Conservation (phyloP, 1,140 invertebrate genomes). For the Apis dorsata region DNA sequence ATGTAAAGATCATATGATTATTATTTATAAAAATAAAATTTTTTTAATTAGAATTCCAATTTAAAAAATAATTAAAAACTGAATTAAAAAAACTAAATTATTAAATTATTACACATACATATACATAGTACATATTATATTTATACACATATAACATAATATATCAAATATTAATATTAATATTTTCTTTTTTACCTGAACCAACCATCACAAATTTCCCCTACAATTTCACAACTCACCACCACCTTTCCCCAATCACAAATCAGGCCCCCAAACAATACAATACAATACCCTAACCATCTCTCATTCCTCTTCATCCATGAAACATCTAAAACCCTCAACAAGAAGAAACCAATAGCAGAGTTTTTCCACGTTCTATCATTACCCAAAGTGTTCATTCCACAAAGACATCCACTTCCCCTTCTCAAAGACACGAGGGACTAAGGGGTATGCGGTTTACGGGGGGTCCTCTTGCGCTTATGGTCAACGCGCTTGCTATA, state of each 20-base stretch:
- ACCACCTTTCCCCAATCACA: background rate
- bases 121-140: too few relatives aligned
- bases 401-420: background rate
- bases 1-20: too few relatives aligned
- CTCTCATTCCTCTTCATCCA: background rate
- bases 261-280: background rate
- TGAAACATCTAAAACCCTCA: background rate
- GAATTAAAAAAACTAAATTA: too few relatives aligned
- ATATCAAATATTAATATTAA: too few relatives aligned
- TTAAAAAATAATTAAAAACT: too few relatives aligned
- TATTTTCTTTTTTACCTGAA: too few relatives aligned
- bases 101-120: too few relatives aligned
- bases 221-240: background rate
- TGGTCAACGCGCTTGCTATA: slow-evolving; percentile 68
- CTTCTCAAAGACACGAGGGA: background rate
- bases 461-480: slow-evolving; percentile 55
- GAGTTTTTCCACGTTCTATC: background rate
- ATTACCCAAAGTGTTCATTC: slow-evolving; percentile 5
- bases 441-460: background rate
- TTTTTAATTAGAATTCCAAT: too few relatives aligned
- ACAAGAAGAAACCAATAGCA: background rate
- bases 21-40: too few relatives aligned
- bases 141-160: too few relatives aligned
- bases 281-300: too few relatives aligned
- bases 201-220: background rate